These are phyloP conservation scores for Morinoia aosen DNA, from an alignment of 2,888 invertebrate genomes.

Conservation along the genomic window DNA sequence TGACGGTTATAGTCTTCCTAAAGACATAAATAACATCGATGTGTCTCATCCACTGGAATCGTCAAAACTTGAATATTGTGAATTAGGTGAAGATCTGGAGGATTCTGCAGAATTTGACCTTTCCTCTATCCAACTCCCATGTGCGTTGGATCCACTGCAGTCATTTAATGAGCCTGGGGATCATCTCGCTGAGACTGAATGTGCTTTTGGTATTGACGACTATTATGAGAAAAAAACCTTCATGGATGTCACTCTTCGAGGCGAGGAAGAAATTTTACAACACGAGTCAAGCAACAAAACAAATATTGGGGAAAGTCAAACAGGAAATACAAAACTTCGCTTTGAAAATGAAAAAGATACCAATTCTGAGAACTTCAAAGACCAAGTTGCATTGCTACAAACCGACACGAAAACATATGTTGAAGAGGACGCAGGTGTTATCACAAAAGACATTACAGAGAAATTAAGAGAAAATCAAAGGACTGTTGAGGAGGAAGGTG, in stretches of 20 bases:
- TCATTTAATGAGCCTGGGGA: background rate
- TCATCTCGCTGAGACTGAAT: background rate
- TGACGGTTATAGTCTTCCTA: too few species aligned
- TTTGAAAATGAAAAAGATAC: background rate
- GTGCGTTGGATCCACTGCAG: background rate
- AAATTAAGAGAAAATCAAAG: background rate
- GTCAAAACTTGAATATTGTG: too few species aligned
- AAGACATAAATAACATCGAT: too few species aligned
- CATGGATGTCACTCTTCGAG: background rate
- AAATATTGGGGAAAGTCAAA: background rate
- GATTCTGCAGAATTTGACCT: too few species aligned
- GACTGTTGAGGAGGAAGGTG: background rate
- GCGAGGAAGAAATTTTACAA: background rate
- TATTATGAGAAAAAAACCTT: background rate
- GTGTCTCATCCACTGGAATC: too few species aligned
- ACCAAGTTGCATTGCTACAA: background rate
- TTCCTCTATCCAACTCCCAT: too few species aligned
- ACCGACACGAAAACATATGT: background rate
- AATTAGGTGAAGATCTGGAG: too few species aligned
- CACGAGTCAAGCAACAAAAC: background rate
- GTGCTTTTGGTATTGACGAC: background rate
- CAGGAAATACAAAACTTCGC: background rate
- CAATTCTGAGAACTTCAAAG: background rate
- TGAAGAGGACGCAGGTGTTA: background rate
- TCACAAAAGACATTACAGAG: background rate